phyloP scores from a whole-genome alignment of 2,888 invertebrate genomes.

The Zele albiditarsus region DNA sequence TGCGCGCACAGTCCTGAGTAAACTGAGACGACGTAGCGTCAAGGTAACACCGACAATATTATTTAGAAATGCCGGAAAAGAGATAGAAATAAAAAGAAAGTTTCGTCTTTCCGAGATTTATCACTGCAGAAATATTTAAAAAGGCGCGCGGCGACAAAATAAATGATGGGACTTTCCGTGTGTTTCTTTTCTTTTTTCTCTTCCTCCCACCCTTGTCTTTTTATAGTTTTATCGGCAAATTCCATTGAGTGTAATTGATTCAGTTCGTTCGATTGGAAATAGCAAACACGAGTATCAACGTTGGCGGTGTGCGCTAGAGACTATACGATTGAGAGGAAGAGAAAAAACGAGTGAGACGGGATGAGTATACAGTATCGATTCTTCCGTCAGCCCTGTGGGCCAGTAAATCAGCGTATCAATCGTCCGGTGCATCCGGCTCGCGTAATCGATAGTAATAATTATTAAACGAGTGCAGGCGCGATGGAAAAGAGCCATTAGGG shows the following conservation, averaged over 20 bases:
- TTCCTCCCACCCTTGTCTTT: neutral
- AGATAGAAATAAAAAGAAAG: neutral
- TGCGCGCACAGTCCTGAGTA: neutral
- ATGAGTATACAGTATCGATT: conserved; percentile 28
- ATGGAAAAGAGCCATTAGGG: conserved; percentile 43
- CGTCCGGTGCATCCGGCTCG: conserved; percentile 38
- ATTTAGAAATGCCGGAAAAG: neutral
- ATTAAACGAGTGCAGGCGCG: conserved; percentile 44
- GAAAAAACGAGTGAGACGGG: conserved; percentile 12
- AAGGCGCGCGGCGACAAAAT: neutral
- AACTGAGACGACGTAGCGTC: neutral
- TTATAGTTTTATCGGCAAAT: conserved; percentile 23
- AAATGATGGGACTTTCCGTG: neutral
- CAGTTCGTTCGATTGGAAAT: conserved; percentile 40
- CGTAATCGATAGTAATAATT: conserved; percentile 51
- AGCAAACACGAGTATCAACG: conserved; percentile 41
- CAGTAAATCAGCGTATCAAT: conserved; percentile 52
- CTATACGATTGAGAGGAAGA: conserved; percentile 22
- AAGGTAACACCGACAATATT: conserved; percentile 1
- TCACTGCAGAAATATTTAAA: neutral
- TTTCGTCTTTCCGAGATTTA: neutral
- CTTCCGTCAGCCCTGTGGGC: conserved; percentile 34
- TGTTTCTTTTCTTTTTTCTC: neutral
- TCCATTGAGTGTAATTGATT: conserved; percentile 40
- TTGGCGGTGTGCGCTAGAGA: conserved; percentile 19